Conservation (phyloP, 2,888 invertebrate species). For the Apomyelois bistriatella region DNA sequence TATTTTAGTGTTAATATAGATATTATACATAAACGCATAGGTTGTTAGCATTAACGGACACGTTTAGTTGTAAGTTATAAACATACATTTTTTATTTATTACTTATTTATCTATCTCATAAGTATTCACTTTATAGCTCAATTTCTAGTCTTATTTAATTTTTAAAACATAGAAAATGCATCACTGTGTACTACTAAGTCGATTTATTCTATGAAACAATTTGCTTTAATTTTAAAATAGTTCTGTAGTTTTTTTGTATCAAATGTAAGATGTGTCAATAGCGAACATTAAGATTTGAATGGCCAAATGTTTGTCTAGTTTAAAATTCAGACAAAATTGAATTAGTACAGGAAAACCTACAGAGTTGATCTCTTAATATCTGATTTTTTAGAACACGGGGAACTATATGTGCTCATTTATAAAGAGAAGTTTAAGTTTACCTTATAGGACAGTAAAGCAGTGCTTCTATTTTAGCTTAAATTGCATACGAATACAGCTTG, state of each 20-base stretch:
- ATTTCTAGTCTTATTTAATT: slow-evolving; percentile 54
- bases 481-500: no score
- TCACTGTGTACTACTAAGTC: neutral
- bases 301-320: no score
- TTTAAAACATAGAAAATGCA: slow-evolving; percentile 10
- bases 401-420: no score
- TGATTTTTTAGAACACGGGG: no score
- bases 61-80: slow-evolving; percentile 32
- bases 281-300: no score
- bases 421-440: no score
- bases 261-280: neutral
- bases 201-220: neutral
- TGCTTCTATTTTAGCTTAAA: no score
- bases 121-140: slow-evolving; percentile 47
- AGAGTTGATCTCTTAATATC: no score
- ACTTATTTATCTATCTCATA: slow-evolving; percentile 28
- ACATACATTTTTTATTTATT: slow-evolving; percentile 9
- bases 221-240: neutral
- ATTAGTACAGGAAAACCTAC: no score
- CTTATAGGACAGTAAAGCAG: no score
- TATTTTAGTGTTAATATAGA: slow-evolving; percentile 20
- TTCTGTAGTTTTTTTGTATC: neutral
- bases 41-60: slow-evolving; percentile 20
- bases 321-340: no score
- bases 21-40: slow-evolving; percentile 18